Evolutionary conservation across 2,797 vertebrate species (phyloP), one percentile per base, ranked within the genome.

Genomic region (Chelmon rostratus): DNA sequence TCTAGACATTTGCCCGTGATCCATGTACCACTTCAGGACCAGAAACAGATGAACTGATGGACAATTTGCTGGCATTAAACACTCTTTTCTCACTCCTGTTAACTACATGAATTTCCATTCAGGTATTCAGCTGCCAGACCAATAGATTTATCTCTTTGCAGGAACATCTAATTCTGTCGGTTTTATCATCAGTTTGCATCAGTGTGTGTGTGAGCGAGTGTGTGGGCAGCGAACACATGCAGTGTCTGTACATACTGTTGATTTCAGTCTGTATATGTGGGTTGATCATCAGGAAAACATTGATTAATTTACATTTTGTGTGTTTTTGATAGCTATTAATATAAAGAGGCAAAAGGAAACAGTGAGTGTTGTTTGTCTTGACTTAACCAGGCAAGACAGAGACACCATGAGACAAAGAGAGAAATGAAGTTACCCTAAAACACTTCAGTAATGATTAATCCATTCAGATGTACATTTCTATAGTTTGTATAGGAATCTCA

Each of bases 171-270:
- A 85, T 87, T 82, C 89, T 86, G 79, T 70, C 85, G 73, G 79
- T 87, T 85, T 64, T 64, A 57, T 86, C 69, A 63, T 76, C 81
- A 63, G 57, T 18, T 28, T 47, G 71, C 16, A 52, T 21, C 64
- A 23, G 44, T 50, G 64, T 18, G 63, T 56, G 78, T 67, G 83
- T 59, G 80, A 35, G 77, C 21, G 78, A 57, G 76, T 69, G 85
- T 87, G 91, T 90, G 86, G 85, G 91, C 80, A 86, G 85, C 64
- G 68, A 84, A 78, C 88, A 89, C 90, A 89, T 90, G 80, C 74
- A 74, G 82, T 76, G 89, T 91, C 85, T 83, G 88, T 89, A 85
- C 87, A 90, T 85, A 84, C 76, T 85, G 85, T 87, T 70, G 82
- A 80, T 83, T 83, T 89, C 90, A 83, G 61, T 74, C 73, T 80